Evolutionary conservation across 1,140 invertebrate genomes (phyloP).

Genomic region (Augochlora pura): DNA sequence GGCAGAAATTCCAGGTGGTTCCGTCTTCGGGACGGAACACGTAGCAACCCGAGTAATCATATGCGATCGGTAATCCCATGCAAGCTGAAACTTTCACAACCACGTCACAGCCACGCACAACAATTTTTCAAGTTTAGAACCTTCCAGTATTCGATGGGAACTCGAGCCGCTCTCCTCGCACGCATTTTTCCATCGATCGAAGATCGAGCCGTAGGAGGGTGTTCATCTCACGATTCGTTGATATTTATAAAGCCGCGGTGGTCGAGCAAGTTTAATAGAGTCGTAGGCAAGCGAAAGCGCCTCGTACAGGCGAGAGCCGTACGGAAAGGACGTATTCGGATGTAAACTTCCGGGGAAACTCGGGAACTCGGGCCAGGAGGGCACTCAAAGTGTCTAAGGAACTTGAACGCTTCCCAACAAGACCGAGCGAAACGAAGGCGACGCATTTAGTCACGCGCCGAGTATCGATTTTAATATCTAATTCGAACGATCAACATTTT

Average conservation of each 20-base stretch:
- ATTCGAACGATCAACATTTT: background rate
- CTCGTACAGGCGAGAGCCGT: background rate
- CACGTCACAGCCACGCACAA: too few species aligned
- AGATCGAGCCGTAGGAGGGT: too few species aligned
- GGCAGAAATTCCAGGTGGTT: too few species aligned
- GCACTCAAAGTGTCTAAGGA: conserved; percentile 49
- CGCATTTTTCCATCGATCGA: background rate
- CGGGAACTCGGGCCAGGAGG: conserved; percentile 27
- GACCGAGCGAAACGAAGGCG: conserved; percentile 35
- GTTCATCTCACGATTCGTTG: background rate
- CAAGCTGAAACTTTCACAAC: too few species aligned
- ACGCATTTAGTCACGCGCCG: conserved; percentile 40
- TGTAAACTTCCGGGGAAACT: conserved; percentile 49
- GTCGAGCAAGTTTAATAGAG: conserved; percentile 27
- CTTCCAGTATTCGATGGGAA: background rate
- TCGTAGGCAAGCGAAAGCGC: background rate
- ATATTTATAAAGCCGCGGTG: background rate
- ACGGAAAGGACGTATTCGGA: conserved; percentile 8
- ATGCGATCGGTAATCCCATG: too few species aligned
- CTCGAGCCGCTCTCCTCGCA: background rate
- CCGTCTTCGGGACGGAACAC: too few species aligned
- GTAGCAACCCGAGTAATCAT: too few species aligned
- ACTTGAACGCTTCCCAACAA: conserved; percentile 33
- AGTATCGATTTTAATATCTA: conserved; percentile 18
- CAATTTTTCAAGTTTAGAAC: background rate